phyloP scores from a whole-genome alignment of 2,113 vertebrate species.

The Pipa parva region DNA sequence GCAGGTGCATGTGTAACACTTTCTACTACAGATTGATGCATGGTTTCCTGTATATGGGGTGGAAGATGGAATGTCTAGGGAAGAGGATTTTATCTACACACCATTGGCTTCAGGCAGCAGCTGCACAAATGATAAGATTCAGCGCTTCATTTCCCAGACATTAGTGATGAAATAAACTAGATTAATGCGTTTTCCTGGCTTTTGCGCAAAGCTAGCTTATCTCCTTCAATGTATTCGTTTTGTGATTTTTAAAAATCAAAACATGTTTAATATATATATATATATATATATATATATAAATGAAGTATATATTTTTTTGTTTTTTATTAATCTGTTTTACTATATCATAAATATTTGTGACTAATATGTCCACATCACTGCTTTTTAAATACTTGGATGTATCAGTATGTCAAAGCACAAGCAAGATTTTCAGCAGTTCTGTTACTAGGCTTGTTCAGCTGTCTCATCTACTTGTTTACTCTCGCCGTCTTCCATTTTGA shows the following conservation, averaged over 20 bases:
- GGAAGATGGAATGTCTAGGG: not conserved
- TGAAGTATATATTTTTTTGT: not conserved
- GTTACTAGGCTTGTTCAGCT: too few relatives aligned
- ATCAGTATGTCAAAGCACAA: too few relatives aligned
- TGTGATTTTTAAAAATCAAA: too few relatives aligned
- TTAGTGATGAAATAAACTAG: not conserved
- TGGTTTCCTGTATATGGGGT: not conserved
- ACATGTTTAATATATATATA: too few relatives aligned
- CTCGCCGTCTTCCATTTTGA: not conserved
- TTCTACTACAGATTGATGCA: not conserved
- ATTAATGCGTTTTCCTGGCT: not conserved
- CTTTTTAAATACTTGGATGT: too few relatives aligned
- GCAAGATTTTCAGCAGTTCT: too few relatives aligned
- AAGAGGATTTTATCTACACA: not conserved
- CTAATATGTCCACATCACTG: too few relatives aligned
- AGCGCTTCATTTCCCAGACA: not conserved
- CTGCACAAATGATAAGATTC: not conserved
- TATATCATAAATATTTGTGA: too few relatives aligned
- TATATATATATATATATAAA: not conserved
- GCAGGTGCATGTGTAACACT: too few relatives aligned
- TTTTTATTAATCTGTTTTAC: not conserved
- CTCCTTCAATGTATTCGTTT: too few relatives aligned
- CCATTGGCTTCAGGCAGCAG: not conserved
- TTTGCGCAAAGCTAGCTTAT: too few relatives aligned
- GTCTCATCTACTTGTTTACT: not conserved